Percentiles rank a stretch among this genome's conserved stretches.
Evolutionary conservation across 2,797 vertebrate genomes (phyloP).

Genomic region (Sardinella longiceps): DNA sequence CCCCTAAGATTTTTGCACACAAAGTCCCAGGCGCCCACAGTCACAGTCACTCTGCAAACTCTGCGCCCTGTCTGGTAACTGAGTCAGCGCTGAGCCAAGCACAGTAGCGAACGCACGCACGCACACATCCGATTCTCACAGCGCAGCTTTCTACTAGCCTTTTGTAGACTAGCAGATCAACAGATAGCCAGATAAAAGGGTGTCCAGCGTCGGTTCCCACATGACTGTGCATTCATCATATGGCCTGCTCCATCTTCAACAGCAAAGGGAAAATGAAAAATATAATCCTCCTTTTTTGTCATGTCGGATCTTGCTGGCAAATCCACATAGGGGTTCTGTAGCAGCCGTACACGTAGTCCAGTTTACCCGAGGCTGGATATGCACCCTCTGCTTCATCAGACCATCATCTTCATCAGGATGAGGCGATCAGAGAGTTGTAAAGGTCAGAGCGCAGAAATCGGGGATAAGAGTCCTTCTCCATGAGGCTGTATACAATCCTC

Average conservation of each 20-base stretch:
- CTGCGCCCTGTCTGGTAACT: neutral
- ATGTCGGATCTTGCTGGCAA: neutral
- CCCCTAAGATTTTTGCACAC: slow-evolving; percentile 21
- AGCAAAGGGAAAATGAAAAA: neutral
- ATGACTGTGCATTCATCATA: neutral
- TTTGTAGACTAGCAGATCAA: neutral
- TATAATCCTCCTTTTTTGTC: neutral
- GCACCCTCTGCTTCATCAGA: slow-evolving; percentile 39
- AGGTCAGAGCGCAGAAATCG: slow-evolving; percentile 82
- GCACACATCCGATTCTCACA: slow-evolving; percentile 6
- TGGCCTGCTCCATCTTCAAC: neutral
- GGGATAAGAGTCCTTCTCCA: slow-evolving; percentile 89
- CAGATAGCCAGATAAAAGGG: neutral
- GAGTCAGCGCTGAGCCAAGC: neutral
- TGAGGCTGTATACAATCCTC: slow-evolving; percentile 81
- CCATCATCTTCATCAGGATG: slow-evolving; percentile 56
- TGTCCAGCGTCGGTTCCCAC: neutral
- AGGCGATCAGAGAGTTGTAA: slow-evolving; percentile 76
- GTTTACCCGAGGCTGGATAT: neutral
- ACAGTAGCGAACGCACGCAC: too few relatives aligned
- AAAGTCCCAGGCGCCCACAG: slow-evolving; percentile 1
- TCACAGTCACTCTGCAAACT: neutral
- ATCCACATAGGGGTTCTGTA: neutral
- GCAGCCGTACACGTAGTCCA: neutral
- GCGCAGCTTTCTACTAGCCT: neutral